A percentile compares a stretch with the other conserved stretches of the same genome.
phyloP scores from a whole-genome alignment of 2,888 invertebrate species.

The Antheraea yamamai region DNA sequence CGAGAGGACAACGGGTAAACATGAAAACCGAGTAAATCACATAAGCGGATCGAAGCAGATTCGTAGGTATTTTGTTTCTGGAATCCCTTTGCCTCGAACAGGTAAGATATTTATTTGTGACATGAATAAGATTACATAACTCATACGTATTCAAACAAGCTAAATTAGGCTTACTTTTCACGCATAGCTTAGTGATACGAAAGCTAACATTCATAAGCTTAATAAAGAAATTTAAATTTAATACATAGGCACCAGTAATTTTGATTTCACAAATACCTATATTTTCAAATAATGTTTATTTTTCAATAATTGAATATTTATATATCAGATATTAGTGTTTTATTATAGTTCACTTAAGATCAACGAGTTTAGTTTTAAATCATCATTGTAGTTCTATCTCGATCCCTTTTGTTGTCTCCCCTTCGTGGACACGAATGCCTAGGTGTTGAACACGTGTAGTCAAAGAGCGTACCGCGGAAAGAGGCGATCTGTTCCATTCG shows the following conservation, averaged over 20 bases:
- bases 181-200: background rate
- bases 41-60: slow-evolving; percentile 64
- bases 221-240: background rate
- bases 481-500: slow-evolving; percentile 68
- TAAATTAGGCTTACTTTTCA: background rate
- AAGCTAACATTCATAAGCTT: background rate
- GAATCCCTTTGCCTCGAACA: slow-evolving; percentile 10
- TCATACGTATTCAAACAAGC: background rate
- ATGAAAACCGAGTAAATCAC: slow-evolving; percentile 66
- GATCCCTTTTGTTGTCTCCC: slow-evolving; percentile 54
- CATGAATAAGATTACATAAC: background rate
- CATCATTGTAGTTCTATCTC: slow-evolving; percentile 65
- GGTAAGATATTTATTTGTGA: background rate
- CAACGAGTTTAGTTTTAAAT: slow-evolving; percentile 48
- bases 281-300: background rate
- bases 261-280: background rate
- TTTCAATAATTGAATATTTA: background rate
- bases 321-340: background rate
- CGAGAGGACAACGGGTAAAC: slow-evolving; percentile 49
- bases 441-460: slow-evolving; percentile 76
- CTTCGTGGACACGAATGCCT: slow-evolving; percentile 56
- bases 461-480: slow-evolving; percentile 52
- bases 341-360: background rate
- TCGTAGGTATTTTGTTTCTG: slow-evolving; percentile 32
- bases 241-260: no score